Percentiles rank a stretch among this genome's conserved stretches.
Evolutionary conservation across 2,113 vertebrate species (phyloP).

Genomic region (Hydropotes inermis): DNA sequence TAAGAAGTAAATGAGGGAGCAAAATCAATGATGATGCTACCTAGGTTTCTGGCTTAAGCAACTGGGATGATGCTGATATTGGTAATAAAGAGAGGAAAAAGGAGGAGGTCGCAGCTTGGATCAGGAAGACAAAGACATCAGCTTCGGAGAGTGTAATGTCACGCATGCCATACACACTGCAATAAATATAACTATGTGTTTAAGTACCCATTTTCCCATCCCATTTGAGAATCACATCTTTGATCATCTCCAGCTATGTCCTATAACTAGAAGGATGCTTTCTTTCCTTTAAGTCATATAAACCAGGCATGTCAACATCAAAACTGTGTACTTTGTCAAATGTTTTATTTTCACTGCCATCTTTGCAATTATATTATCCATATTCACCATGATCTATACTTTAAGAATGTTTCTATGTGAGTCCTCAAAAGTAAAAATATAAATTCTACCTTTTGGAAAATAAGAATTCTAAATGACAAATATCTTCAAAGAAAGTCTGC

Average conservation of each 20-base stretch:
- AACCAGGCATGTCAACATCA: background rate
- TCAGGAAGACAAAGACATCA: background rate
- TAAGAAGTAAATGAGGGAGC: background rate
- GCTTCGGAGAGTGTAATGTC: background rate
- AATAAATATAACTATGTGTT: background rate
- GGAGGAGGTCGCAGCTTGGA: background rate
- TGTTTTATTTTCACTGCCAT: background rate
- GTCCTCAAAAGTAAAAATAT: background rate
- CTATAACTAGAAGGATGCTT: background rate
- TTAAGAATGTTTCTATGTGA: background rate
- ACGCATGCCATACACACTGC: background rate
- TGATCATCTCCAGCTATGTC: background rate
- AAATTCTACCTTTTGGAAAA: background rate
- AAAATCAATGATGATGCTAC: background rate
- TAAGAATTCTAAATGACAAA: slow-evolving; percentile 22
- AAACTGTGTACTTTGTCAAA: background rate
- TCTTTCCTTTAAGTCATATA: background rate
- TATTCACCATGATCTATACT: background rate
- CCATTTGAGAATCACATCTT: background rate
- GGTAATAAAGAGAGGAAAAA: background rate
- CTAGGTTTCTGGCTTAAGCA: background rate
- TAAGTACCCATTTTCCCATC: background rate
- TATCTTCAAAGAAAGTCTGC: slow-evolving; percentile 55
- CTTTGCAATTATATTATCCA: background rate
- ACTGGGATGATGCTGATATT: background rate